A percentile compares a stretch with the other conserved stretches of the same genome.
phyloP scores from a whole-genome alignment of 2,113 vertebrate species.

The Sander vitreus region DNA sequence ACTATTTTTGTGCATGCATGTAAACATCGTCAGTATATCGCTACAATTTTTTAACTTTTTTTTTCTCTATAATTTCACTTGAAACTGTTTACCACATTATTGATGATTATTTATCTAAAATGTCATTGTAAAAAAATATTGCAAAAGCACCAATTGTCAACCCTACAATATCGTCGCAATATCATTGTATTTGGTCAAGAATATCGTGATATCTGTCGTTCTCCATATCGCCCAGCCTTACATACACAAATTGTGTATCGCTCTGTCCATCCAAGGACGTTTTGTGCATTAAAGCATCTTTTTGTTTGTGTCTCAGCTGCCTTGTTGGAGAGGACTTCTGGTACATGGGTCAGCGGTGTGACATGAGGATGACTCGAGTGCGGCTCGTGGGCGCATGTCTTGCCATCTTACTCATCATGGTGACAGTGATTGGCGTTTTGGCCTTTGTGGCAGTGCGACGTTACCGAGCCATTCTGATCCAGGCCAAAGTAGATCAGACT shows the following conservation, averaged over 20 bases:
- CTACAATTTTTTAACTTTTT: no score
- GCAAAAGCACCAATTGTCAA: no score
- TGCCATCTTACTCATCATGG: conserved; percentile 80
- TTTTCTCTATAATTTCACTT: no score
- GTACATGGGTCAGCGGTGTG: conserved; percentile 90
- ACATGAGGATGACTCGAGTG: conserved; percentile 86
- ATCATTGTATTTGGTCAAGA: no score
- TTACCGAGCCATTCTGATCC: conserved; percentile 87
- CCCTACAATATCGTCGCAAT: no score
- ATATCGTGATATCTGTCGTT: no score
- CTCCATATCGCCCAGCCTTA: no score
- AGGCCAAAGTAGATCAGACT: conserved; percentile 90
- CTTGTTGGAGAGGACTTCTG: conserved; percentile 90
- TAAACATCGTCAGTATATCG: no score
- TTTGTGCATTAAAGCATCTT: neutral
- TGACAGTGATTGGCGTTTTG: conserved; percentile 76
- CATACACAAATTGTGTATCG: neutral
- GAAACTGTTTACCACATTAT: no score
- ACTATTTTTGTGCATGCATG: no score
- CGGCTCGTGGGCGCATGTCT: conserved; percentile 84
- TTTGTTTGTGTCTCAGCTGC: conserved; percentile 79
- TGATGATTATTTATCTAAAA: no score
- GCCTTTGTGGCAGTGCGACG: conserved; percentile 83
- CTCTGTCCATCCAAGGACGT: neutral
- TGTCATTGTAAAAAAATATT: no score